Percentiles rank a stretch among this genome's conserved stretches.
These are phyloP conservation scores for Anolis carolinensis DNA, from an alignment of 2,113 vertebrate genomes.

Conservation along the genomic window DNA sequence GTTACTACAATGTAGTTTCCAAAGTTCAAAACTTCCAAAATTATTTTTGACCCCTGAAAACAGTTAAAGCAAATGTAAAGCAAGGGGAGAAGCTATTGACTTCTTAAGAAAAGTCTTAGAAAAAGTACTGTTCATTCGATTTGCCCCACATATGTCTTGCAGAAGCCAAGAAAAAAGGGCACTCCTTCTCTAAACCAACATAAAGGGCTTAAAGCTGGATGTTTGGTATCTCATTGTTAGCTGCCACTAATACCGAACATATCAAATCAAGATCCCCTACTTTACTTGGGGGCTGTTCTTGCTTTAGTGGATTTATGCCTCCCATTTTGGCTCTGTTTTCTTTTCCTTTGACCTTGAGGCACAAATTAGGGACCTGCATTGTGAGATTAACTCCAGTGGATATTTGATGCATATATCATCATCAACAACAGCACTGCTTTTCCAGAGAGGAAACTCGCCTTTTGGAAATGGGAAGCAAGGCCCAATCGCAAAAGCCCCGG, in stretches of 20 bases:
- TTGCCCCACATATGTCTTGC: neutral
- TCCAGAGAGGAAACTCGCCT: slow-evolving; percentile 49
- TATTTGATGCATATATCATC: slow-evolving; percentile 54
- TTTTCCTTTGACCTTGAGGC: slow-evolving; percentile 47
- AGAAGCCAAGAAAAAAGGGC: slow-evolving; percentile 2
- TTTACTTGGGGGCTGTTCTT: slow-evolving; percentile 24
- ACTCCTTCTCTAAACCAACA: neutral
- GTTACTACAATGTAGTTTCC: too few species aligned
- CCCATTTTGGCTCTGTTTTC: slow-evolving; percentile 45
- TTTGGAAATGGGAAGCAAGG: slow-evolving; percentile 50
- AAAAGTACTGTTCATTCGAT: neutral
- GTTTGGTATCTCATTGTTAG: slow-evolving; percentile 43
- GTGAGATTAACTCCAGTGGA: slow-evolving; percentile 46
- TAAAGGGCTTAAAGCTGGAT: neutral
- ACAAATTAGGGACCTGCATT: slow-evolving; percentile 63
- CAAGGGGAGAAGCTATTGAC: neutral
- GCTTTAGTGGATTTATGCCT: slow-evolving; percentile 38
- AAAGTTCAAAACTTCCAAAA: too few species aligned
- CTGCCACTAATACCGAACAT: slow-evolving; percentile 34
- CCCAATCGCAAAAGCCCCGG: slow-evolving; percentile 58
- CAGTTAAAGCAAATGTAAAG: neutral
- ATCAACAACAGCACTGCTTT: slow-evolving; percentile 36
- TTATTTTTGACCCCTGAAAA: neutral
- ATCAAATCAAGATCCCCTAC: slow-evolving; percentile 29
- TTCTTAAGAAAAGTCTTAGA: neutral